Evolutionary conservation across 2,797 vertebrate genomes (phyloP).

Genomic region (Brachymystax lenok): DNA sequence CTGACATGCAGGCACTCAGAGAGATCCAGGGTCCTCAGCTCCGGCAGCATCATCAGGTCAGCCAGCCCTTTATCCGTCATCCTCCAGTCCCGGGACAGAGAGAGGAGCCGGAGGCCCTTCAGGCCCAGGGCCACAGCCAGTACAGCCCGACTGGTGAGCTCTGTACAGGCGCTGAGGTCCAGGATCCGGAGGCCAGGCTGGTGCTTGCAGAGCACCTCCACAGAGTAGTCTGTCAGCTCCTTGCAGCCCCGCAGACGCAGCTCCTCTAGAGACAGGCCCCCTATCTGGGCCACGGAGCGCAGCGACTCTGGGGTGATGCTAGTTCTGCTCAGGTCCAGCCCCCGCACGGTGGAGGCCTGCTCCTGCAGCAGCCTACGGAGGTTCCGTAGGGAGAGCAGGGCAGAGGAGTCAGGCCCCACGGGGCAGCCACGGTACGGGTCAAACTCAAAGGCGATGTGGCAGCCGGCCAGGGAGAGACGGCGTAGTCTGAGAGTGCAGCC

Average conservation of each 20-base stretch:
- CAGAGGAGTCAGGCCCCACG: conserved; percentile 67
- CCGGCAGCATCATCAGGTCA: conserved; percentile 65
- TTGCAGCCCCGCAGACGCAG: conserved; percentile 77
- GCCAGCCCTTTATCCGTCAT: conserved; percentile 77
- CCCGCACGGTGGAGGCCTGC: conserved; percentile 65
- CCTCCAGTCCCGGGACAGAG: conserved; percentile 73
- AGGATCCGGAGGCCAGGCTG: conserved; percentile 75
- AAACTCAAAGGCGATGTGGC: conserved; percentile 81
- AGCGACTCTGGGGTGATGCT: conserved; percentile 77
- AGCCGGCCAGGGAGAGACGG: conserved; percentile 79
- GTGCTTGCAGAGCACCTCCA: conserved; percentile 75
- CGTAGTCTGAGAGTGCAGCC: conserved; percentile 74
- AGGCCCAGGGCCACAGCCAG: conserved; percentile 67
- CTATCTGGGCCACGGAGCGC: conserved; percentile 71
- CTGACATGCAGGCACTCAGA: conserved; percentile 80
- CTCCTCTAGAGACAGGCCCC: conserved; percentile 72
- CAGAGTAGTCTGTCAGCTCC: conserved; percentile 80
- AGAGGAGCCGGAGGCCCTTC: conserved; percentile 65
- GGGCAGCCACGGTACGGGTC: conserved; percentile 70
- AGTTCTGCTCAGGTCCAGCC: conserved; percentile 82
- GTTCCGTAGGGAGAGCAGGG: conserved; percentile 79
- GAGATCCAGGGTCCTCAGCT: conserved; percentile 75
- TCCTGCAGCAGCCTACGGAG: conserved; percentile 71
- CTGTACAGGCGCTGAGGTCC: conserved; percentile 82
- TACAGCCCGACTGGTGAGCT: conserved; percentile 75